Evolutionary conservation across 1,140 invertebrate genomes (phyloP).

Genomic region (Micrasema longulum): DNA sequence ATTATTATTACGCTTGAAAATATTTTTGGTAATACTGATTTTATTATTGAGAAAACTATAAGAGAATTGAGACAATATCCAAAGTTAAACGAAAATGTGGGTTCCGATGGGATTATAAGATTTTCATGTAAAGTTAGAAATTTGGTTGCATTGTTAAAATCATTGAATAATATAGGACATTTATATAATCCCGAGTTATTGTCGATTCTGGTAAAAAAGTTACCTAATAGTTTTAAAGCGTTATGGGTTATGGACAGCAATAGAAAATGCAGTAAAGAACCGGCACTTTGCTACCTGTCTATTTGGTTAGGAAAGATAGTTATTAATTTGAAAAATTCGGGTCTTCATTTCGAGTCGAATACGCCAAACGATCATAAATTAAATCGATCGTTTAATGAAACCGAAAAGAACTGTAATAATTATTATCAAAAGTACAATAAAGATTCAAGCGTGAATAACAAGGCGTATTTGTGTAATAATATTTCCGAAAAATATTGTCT

Average conservation of each 20-base stretch:
- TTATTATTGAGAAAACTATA: neutral
- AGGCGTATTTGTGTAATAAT: no score
- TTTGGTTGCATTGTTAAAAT: neutral
- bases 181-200: neutral
- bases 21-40: neutral
- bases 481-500: no score
- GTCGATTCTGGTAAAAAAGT: neutral
- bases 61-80: neutral
- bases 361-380: no score
- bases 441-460: no score
- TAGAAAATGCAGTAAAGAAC: neutral
- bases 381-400: no score
- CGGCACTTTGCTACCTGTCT: neutral
- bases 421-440: no score
- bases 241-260: neutral
- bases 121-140: conserved; percentile 11
- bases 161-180: neutral
- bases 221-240: neutral
- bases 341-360: no score
- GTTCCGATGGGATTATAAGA: neutral
- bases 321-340: neutral
- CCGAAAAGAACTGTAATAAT: no score
- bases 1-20: neutral
- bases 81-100: neutral
- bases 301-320: neutral